Evolutionary conservation across 2,888 invertebrate species (phyloP).

Genomic region (Chironomus tentans): DNA sequence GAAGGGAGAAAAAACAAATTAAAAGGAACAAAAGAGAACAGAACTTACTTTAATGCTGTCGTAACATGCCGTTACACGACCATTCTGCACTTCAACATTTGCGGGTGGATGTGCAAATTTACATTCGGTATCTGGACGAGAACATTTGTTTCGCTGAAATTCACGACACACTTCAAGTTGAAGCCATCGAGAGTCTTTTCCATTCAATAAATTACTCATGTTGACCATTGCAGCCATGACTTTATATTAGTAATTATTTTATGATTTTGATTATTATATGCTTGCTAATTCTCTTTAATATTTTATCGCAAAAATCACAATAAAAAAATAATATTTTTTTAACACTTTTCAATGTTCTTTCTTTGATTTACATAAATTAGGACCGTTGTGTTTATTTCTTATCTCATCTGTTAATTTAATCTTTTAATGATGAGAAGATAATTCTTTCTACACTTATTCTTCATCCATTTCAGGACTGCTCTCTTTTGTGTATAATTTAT

Average conservation of each 20-base stretch:
- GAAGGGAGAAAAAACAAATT: background rate
- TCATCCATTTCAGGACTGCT: background rate
- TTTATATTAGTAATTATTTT: background rate
- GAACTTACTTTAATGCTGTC: slow-evolving; percentile 96
- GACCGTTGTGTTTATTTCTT: background rate
- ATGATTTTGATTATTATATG: background rate
- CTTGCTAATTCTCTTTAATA: background rate
- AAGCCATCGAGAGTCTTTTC: slow-evolving; percentile 99
- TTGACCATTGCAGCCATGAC: slow-evolving; percentile 81
- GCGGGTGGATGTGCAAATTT: slow-evolving; percentile 99
- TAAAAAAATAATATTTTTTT: background rate
- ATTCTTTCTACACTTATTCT: background rate
- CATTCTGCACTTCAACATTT: slow-evolving; percentile 99
- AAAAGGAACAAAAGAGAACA: background rate
- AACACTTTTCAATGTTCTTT: background rate
- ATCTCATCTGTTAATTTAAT: background rate
- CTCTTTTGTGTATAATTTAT: background rate
- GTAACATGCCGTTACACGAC: slow-evolving; percentile 99
- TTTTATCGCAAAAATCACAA: background rate
- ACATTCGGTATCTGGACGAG: slow-evolving; percentile 98
- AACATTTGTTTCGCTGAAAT: slow-evolving; percentile 99
- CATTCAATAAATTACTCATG: slow-evolving; percentile 94
- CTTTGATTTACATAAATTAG: background rate
- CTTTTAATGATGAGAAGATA: background rate
- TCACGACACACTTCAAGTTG: slow-evolving; percentile 99